Base-by-base conservation (phyloP, 2,888 invertebrate species). In the Limnephilus rhombicus region DNA sequence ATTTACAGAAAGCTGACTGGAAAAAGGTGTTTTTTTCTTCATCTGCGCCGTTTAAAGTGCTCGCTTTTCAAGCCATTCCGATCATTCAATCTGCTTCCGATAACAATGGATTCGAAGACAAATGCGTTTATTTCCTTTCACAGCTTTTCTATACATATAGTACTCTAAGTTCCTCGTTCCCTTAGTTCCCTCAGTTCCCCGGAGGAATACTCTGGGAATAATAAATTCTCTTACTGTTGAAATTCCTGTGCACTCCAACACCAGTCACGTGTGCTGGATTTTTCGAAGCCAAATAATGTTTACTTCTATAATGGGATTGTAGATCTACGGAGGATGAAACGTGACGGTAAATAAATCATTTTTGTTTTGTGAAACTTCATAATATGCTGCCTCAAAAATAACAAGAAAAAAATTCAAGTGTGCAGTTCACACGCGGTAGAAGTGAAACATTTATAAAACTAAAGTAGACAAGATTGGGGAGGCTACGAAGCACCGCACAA, bases 241-340 rank as follows among this genome's bases (percentile, higher is more conserved):
- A 88, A 88, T 88, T 88, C 88, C 88, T 68, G 18, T 88, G 29
- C 88, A 68, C 80, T 68, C 88, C 37, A 68, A 53, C 68, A 31
- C 68, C 68, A 53, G 53, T 80, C 88, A 88, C 88, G 88, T 88
- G 88, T 34, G n/a, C n/a, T 45, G 45, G 45, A 24, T 86, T 86
- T 2, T 86, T 31, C 31, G 68, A 37, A 88, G 88, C 24, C 68
- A 68, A 53, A 53, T 49, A 49, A 49, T 24, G 53, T 29, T 31
- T 80, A 53, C 31, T 34, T 68, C 68, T 68, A 68, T n/a, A n/a
- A 68, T 24, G 24, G 24, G 68, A 68, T 68, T 68, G 3, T n/a
- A 68, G 68, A 68, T 68, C 9, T 68, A n/a, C 24, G n/a, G 68
- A 68, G 68, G 68, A 68, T 68, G 68, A 68, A 68, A 24, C 68